These are phyloP conservation scores for Listronotus bonariensis DNA, from an alignment of 1,140 invertebrate species.

Conservation along the genomic window DNA sequence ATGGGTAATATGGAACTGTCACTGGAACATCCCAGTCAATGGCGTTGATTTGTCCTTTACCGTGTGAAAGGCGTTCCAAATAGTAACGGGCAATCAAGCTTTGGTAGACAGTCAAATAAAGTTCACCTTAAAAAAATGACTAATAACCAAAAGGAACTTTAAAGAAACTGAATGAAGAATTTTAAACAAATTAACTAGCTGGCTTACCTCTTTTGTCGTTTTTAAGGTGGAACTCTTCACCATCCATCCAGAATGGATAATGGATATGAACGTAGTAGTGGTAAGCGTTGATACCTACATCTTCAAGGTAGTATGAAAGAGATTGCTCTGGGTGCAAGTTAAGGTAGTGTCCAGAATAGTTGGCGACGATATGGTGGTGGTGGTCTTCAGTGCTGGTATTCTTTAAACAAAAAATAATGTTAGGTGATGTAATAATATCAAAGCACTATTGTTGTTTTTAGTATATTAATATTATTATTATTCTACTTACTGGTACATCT, in stretches of 20 bases:
- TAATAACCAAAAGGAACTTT: not conserved
- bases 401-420: not conserved
- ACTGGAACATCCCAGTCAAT: constrained; percentile 62
- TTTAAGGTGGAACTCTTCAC: constrained; percentile 57
- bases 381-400: constrained; percentile 44
- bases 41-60: constrained; percentile 63
- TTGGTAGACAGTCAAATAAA: constrained; percentile 63
- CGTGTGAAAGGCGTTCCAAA: constrained; percentile 69
- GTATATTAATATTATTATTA: not conserved
- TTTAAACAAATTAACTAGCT: too few species aligned
- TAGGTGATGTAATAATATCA: too few species aligned
- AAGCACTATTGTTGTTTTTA: too few species aligned
- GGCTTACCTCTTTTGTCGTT: constrained; percentile 57
- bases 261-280: constrained; percentile 68
- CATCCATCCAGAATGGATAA: constrained; percentile 67
- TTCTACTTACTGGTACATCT: not conserved
- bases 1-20: constrained; percentile 67
- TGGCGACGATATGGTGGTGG: constrained; percentile 60
- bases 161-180: not conserved
- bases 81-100: constrained; percentile 68
- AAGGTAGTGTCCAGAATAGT: constrained; percentile 61
- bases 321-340: constrained; percentile 49
- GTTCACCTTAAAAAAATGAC: constrained; percentile 57
- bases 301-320: constrained; percentile 75
- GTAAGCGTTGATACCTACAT: constrained; percentile 69